Base-by-base conservation (phyloP, 2,888 invertebrate genomes). In the Drosophila putrida region DNA sequence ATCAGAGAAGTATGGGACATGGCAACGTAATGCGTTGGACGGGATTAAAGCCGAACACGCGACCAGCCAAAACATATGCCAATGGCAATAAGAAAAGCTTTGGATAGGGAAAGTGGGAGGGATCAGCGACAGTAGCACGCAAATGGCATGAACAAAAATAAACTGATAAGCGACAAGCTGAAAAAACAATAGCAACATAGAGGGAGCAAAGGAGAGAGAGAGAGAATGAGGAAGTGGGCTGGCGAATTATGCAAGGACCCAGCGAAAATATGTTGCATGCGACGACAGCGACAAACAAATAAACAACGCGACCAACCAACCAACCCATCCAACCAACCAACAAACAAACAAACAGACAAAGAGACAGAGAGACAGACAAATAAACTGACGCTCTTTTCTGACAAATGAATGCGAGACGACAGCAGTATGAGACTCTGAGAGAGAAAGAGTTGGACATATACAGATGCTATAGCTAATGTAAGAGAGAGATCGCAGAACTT, bases 121-220 rank as follows among this genome's bases (percentile, higher is more conserved):
- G 70, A 82, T 71, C 82, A 78, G 71, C 72, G 71, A 70, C 75
- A 78, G 78, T 70, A 66, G 80, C 78, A 75, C 71, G 80, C 75
- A 75, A 82, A 73, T 72, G 82, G 78, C 47, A 80, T 69, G 67
- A 71, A 73, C 78, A 72, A 79, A 83, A 83, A 83, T 79, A 83
- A 82, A 83, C 83, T 86, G 83, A 83, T 83, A 83, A 83, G 85
- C 80, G 79, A 70, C 69, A 60, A 79, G 60, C 81, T 74, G 81
- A 58, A 81, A 83, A 76, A 81, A 83, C 83, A 81, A 79, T 71
- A 49, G 35, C 38, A 62, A 43, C 31, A 31, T 13, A 36, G 6
- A 10, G n/a, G 5, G 13, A n/a, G 35, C 6, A 20, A 39, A 20
- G 8, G 38, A 8, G 11, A 15, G 33, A 6, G 25, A 4, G 41